These are phyloP conservation scores for Prorops nasuta DNA, from an alignment of 1,140 invertebrate species.

Conservation along the genomic window DNA sequence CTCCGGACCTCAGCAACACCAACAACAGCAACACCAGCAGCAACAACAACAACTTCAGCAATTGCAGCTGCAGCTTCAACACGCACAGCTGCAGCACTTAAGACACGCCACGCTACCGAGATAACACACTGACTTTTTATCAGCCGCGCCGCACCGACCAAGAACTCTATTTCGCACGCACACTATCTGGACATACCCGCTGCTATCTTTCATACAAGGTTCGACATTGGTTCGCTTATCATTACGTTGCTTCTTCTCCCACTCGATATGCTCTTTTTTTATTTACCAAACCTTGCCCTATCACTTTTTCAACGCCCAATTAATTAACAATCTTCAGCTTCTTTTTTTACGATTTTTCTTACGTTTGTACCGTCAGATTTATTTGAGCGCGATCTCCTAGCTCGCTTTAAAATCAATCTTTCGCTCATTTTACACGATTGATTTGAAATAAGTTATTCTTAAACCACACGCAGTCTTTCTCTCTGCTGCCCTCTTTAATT, in stretches of 20 bases:
- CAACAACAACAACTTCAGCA: slow-evolving; percentile 40
- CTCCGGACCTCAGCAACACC: not conserved
- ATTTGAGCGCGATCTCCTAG: too few species aligned
- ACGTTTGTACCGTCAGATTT: too few species aligned
- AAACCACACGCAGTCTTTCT: too few species aligned
- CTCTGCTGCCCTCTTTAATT: too few species aligned
- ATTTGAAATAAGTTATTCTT: too few species aligned
- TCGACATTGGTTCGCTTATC: slow-evolving; percentile 46
- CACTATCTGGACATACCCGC: slow-evolving; percentile 41
- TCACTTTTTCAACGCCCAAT: not conserved
- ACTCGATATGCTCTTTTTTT: not conserved
- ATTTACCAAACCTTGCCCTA: not conserved
- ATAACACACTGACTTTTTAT: slow-evolving; percentile 46
- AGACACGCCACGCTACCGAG: slow-evolving; percentile 41
- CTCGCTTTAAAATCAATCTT: too few species aligned
- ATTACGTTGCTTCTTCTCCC: slow-evolving; percentile 14
- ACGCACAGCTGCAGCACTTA: slow-evolving; percentile 41
- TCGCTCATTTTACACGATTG: too few species aligned
- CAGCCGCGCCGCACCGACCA: slow-evolving; percentile 7
- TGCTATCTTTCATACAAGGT: slow-evolving; percentile 52
- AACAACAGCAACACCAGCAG: slow-evolving; percentile 17
- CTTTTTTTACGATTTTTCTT: not conserved
- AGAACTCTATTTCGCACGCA: slow-evolving; percentile 16
- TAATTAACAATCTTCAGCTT: not conserved
- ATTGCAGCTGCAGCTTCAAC: slow-evolving; percentile 33